Evolutionary conservation across 2,888 invertebrate genomes (phyloP).

Genomic region (Trachelus stipa): DNA sequence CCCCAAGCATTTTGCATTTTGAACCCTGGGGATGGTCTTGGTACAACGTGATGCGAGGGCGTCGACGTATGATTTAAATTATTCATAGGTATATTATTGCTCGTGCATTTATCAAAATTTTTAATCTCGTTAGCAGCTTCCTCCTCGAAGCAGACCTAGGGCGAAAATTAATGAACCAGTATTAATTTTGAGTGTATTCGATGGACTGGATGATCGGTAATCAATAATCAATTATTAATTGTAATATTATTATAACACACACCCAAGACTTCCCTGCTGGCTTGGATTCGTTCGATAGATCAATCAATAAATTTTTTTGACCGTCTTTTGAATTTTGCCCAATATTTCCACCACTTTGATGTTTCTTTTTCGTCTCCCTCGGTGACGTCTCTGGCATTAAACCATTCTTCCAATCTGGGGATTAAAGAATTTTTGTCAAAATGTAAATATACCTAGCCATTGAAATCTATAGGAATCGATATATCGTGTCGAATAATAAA

Average conservation of each 20-base stretch:
- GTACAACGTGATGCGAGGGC: constrained; percentile 48
- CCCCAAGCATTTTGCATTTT: constrained; percentile 59
- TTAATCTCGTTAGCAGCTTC: constrained; percentile 39
- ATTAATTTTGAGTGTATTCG: not conserved
- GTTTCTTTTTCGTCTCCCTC: not conserved
- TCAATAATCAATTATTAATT: not conserved
- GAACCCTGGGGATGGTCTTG: constrained; percentile 50
- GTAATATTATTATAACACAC: constrained; percentile 21
- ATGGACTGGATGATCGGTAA: not conserved
- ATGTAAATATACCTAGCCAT: too few species aligned
- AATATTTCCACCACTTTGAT: not conserved
- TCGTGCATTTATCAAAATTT: constrained; percentile 18
- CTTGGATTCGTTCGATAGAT: constrained; percentile 56
- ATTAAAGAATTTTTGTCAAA: not conserved
- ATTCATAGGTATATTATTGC: constrained; percentile 53
- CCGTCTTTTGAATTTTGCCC: constrained; percentile 30
- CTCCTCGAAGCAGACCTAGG: constrained; percentile 60
- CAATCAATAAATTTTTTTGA: constrained; percentile 60
- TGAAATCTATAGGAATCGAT: not conserved
- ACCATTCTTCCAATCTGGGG: not conserved
- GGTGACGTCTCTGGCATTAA: not conserved
- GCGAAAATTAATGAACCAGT: not conserved
- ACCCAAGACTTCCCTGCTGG: constrained; percentile 59
- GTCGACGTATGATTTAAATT: constrained; percentile 49
- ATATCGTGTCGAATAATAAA: not conserved